A percentile compares a stretch with the other conserved stretches of the same genome.
Evolutionary conservation across 2,888 invertebrate species (phyloP).

Genomic region (Spodoptera littoralis): DNA sequence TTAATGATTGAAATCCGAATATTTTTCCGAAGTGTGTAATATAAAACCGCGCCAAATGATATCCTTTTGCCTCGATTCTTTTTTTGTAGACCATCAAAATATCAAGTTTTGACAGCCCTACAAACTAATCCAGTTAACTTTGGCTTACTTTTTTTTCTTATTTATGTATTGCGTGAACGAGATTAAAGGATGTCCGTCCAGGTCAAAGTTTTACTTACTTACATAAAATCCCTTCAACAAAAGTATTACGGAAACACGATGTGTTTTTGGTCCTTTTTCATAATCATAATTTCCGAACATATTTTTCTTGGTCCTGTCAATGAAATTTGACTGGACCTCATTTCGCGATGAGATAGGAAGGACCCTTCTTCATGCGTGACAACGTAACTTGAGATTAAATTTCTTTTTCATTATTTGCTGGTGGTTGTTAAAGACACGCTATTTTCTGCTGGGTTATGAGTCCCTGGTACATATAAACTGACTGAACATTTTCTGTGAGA

Average conservation of each 20-base stretch:
- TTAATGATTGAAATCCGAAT: no score
- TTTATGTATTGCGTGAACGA: conserved; percentile 16
- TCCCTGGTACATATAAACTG: no score
- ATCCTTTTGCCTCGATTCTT: background rate
- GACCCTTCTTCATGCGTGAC: background rate
- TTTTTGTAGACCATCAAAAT: background rate
- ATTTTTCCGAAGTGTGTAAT: background rate
- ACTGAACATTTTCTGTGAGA: no score
- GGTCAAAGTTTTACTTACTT: conserved; percentile 32
- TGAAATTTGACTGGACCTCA: conserved; percentile 15
- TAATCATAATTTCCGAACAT: conserved; percentile 1
- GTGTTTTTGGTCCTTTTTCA: conserved; percentile 18
- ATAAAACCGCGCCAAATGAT: conserved; percentile 8
- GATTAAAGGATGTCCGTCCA: conserved; percentile 22
- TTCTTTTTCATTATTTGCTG: conserved; percentile 6
- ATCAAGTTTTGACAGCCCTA: conserved; percentile 18
- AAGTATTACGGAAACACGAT: conserved; percentile 13
- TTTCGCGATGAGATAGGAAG: conserved; percentile 11
- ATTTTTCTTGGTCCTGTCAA: conserved; percentile 6
- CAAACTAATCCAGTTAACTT: conserved; percentile 21
- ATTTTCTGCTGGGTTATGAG: background rate
- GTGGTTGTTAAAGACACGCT: background rate
- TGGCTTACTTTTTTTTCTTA: conserved; percentile 19
- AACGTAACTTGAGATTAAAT: conserved; percentile 13
- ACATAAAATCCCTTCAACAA: conserved; percentile 24